Conservation (phyloP, 2,113 vertebrate genomes). For the Aix galericulata region DNA sequence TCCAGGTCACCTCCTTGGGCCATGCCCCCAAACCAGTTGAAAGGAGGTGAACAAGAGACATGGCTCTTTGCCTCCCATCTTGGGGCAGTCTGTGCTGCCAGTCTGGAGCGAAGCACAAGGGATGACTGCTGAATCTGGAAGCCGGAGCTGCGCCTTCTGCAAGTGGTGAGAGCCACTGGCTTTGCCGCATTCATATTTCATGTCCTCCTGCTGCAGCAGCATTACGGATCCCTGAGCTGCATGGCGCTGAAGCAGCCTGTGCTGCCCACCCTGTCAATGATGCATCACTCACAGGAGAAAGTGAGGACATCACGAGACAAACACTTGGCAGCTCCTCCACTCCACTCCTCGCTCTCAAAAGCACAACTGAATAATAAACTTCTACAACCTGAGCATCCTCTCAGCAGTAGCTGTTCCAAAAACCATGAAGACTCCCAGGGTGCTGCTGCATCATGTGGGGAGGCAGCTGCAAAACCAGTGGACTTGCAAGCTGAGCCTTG, state of each 20-base stretch:
- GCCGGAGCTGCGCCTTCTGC: background rate
- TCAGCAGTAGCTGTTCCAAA: background rate
- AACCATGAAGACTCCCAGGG: background rate
- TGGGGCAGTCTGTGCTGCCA: background rate
- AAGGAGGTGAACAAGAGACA: background rate
- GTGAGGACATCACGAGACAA: background rate
- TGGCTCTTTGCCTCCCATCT: background rate
- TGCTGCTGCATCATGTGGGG: too few relatives aligned
- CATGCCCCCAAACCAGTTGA: background rate
- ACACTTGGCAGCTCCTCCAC: background rate
- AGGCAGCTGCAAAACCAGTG: background rate
- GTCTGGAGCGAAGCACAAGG: background rate
- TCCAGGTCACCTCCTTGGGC: background rate
- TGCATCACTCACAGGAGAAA: background rate
- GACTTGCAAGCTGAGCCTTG: background rate
- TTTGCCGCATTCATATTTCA: background rate
- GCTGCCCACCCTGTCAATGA: background rate
- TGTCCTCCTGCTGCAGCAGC: background rate
- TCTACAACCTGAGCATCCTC: background rate
- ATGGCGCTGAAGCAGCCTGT: background rate
- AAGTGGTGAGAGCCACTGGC: background rate
- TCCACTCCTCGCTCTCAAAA: background rate
- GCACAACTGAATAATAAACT: background rate
- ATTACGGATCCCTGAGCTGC: background rate
- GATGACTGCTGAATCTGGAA: background rate